Evolutionary conservation across 2,113 vertebrate species (phyloP).

Genomic region (Nothocercus julius): DNA sequence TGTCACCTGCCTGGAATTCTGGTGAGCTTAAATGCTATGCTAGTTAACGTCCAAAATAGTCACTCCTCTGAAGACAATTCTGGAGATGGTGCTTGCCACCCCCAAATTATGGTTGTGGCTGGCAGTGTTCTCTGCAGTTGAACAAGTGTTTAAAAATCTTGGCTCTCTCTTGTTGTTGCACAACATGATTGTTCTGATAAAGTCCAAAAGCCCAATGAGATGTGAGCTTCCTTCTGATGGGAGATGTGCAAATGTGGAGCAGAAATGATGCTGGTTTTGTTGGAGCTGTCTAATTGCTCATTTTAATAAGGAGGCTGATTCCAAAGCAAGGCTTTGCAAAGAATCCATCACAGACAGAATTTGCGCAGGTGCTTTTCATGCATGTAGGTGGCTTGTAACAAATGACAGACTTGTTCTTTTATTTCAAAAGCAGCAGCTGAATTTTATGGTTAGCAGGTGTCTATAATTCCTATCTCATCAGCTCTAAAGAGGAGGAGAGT

Average conservation of each 20-base stretch:
- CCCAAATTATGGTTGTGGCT: not conserved
- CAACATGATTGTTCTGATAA: not conserved
- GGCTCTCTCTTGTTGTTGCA: not conserved
- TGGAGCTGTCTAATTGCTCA: not conserved
- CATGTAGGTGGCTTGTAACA: not conserved
- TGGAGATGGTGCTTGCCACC: not conserved
- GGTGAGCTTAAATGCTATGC: not conserved
- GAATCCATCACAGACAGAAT: not conserved
- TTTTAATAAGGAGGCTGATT: not conserved
- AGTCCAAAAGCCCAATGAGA: not conserved
- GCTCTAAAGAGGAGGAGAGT: not conserved
- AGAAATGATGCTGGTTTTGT: not conserved
- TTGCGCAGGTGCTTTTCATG: not conserved
- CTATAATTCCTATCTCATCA: not conserved
- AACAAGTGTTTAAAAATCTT: not conserved
- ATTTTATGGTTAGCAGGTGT: not conserved
- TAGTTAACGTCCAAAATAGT: not conserved
- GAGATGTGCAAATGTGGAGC: not conserved
- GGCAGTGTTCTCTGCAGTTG: not conserved
- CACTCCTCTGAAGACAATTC: not conserved
- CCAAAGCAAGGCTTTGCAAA: not conserved
- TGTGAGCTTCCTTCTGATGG: not conserved
- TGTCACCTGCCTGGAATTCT: not conserved
- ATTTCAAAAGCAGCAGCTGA: conserved; percentile 8
- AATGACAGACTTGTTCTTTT: not conserved